phyloP scores from a whole-genome alignment of 1,140 invertebrate genomes.

The Bradynema listronoti region DNA sequence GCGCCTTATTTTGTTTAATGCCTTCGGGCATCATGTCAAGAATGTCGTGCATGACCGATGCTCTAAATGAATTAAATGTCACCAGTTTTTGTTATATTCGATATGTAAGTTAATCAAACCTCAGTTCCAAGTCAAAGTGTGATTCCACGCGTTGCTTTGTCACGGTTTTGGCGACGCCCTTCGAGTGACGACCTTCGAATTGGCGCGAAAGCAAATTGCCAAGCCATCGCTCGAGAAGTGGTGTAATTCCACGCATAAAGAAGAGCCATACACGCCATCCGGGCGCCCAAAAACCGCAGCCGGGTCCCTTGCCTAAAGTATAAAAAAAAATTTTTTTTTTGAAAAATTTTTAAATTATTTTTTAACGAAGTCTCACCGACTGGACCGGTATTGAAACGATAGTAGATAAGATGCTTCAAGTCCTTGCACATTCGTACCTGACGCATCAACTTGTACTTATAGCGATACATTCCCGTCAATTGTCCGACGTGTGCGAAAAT shows the following conservation, averaged over 20 bases:
- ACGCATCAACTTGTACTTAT: slow-evolving; percentile 88
- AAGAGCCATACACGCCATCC: slow-evolving; percentile 99
- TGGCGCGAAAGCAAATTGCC: slow-evolving; percentile 94
- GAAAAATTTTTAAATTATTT: slow-evolving; percentile 2
- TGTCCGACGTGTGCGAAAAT: slow-evolving; percentile 99
- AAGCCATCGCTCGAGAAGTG: slow-evolving; percentile 90
- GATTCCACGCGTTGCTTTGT: slow-evolving; percentile 98
- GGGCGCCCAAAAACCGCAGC: slow-evolving; percentile 97
- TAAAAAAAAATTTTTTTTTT: slow-evolving; percentile 1
- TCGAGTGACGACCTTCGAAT: slow-evolving; percentile 96
- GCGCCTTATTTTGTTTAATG: slow-evolving; percentile 98
- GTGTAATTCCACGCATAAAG: slow-evolving; percentile 97
- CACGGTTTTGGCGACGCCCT: slow-evolving; percentile 97
- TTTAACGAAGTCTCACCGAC: slow-evolving; percentile 29
- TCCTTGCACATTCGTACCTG: slow-evolving; percentile 99
- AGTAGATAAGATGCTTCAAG: slow-evolving; percentile 97
- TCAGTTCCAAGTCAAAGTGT: slow-evolving; percentile 94
- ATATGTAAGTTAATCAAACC: slow-evolving; percentile 72
- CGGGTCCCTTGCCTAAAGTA: slow-evolving; percentile 88
- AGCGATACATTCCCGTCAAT: slow-evolving; percentile 95
- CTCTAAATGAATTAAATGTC: slow-evolving; percentile 44
- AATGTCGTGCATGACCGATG: slow-evolving; percentile 88
- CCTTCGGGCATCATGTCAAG: slow-evolving; percentile 99
- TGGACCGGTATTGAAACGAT: slow-evolving; percentile 90
- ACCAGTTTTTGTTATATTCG: too few species aligned